Evolutionary conservation across 2,888 invertebrate genomes (phyloP).

Genomic region (Leptinotarsa haldemani): DNA sequence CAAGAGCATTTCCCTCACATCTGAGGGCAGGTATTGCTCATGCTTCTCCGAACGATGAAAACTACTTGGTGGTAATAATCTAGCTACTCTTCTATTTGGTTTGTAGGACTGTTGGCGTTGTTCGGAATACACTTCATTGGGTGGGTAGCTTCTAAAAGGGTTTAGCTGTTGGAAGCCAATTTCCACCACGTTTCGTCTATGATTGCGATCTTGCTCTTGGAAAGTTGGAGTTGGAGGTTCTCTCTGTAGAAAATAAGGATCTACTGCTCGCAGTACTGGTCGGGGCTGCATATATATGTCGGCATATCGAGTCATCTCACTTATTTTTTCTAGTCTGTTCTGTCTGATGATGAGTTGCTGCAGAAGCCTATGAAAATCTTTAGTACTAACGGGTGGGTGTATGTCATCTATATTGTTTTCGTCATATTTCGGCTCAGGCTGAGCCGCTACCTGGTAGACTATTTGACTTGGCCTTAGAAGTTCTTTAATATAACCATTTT

Average conservation of each 20-base stretch:
- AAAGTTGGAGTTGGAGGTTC: slow-evolving; percentile 28
- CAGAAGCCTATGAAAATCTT: slow-evolving; percentile 76
- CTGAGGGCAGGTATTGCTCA: slow-evolving; percentile 75
- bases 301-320: slow-evolving; percentile 62
- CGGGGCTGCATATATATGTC: slow-evolving; percentile 41
- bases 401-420: slow-evolving; percentile 64
- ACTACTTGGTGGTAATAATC: slow-evolving; percentile 51
- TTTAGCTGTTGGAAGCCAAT: slow-evolving; percentile 40
- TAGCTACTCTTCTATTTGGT: slow-evolving; percentile 59
- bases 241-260: slow-evolving; percentile 49
- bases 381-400: slow-evolving; percentile 77
- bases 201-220: slow-evolving; percentile 36
- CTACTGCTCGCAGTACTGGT: slow-evolving; percentile 35
- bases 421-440: slow-evolving; percentile 49
- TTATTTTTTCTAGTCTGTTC: slow-evolving; percentile 70
- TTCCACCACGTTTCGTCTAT: slow-evolving; percentile 34
- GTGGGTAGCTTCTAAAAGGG: slow-evolving; percentile 39
- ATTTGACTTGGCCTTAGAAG: slow-evolving; percentile 53
- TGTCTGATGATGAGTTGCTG: slow-evolving; percentile 76
- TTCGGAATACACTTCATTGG: slow-evolving; percentile 43
- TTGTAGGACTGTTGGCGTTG: slow-evolving; percentile 54
- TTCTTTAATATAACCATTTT: slow-evolving; percentile 61
- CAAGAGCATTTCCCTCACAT: slow-evolving; percentile 77
- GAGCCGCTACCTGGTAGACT: slow-evolving; percentile 54
- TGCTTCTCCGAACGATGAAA: slow-evolving; percentile 49